Evolutionary conservation across 2,888 invertebrate species (phyloP), one percentile per base, ranked within the genome.

Genomic region (Aphodius sticticus): DNA sequence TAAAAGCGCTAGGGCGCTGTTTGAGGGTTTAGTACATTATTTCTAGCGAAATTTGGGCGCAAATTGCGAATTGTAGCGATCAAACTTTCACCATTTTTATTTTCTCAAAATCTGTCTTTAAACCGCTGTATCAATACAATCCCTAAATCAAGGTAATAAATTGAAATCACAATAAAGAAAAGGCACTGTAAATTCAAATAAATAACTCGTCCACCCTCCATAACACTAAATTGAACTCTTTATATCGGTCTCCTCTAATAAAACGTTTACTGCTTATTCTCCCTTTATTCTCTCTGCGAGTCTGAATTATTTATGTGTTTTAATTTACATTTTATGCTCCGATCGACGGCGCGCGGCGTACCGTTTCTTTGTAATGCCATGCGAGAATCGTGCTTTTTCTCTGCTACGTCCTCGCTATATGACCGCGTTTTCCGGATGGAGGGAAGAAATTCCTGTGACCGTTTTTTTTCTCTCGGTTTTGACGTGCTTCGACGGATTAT

Each of bases 301-400:
- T 35, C 71, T 71, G 71, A 71, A 71, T 71, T 71, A 71, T 71
- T 71, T 71, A 71, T 71, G 71, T 71, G 71, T 71, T 71, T 71
- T 71, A 71, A 71, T 71, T 71, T 71, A 71, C 71, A 71, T 71
- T 71, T 71, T 71, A 71, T 71, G 71, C 35, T 35, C 71, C 26
- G 26, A 26, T 1, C 26, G 26, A 26, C 26, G 26, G 3, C 71
- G 71, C 15, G 12, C 35, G n/a, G n/a, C n/a, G n/a, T n/a, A 71
- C 71, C 71, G 26, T 26, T 26, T 26, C 26, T 26, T 26, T 3
- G 26, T 26, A 26, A 26, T 26, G 26, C 71, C 71, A 26, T 26
- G 35, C 71, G 71, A 16, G 71, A 71, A 71, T 71, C 71, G 71
- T 71, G 35, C 35, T 71, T 71, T 35, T 16, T 71, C 35, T 35